phyloP scores from a whole-genome alignment of 2,113 vertebrate genomes.

The Sylvia atricapilla region DNA sequence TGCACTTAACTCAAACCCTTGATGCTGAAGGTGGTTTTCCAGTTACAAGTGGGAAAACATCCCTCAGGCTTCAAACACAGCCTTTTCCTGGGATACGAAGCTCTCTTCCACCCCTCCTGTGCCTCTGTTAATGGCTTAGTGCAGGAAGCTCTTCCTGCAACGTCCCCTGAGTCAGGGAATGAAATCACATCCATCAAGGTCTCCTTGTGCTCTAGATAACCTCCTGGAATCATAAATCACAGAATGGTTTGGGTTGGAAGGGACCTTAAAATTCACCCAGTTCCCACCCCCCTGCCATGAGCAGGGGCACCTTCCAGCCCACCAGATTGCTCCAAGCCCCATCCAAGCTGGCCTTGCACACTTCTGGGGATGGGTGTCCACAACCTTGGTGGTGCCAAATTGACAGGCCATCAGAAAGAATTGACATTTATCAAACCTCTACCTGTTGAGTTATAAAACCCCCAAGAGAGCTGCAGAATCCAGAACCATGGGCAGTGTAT shows the following conservation, averaged over 20 bases:
- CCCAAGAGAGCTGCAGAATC: not conserved
- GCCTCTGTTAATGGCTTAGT: not conserved
- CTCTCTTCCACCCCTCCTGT: not conserved
- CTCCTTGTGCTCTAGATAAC: not conserved
- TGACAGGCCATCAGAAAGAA: not conserved
- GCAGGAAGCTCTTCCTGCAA: not conserved
- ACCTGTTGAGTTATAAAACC: not conserved
- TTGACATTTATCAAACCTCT: not conserved
- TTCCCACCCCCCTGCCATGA: not conserved
- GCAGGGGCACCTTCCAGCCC: not conserved
- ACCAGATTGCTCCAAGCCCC: not conserved
- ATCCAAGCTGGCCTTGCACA: not conserved
- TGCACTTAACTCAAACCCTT: not conserved
- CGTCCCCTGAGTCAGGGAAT: not conserved
- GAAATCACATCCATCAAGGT: not conserved
- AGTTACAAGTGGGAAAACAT: not conserved
- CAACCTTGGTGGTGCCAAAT: rapidly evolving
- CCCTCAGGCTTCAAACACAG: not conserved
- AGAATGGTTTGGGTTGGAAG: not conserved
- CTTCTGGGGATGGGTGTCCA: not conserved
- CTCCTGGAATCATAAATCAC: not conserved
- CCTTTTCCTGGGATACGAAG: not conserved
- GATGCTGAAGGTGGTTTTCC: not conserved
- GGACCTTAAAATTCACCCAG: not conserved
- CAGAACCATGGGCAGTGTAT: not conserved